Conservation (phyloP, 2,888 invertebrate species). For the Acanthopleura granulata region DNA sequence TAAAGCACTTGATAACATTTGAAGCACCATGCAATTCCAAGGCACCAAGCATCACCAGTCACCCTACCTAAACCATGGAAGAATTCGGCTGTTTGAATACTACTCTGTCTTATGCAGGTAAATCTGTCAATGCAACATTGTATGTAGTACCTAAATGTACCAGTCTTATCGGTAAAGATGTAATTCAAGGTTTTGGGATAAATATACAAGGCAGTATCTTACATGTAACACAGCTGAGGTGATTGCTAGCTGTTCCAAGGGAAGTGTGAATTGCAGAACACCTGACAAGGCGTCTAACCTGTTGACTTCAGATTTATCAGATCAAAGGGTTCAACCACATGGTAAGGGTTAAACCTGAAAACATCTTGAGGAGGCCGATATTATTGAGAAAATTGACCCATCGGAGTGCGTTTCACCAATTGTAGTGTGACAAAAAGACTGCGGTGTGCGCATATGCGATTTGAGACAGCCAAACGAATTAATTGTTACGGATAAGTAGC, state of each 20-base stretch:
- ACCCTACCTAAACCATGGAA: neutral
- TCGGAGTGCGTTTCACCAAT: conserved; percentile 9
- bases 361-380: conserved; percentile 5
- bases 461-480: conserved; percentile 24
- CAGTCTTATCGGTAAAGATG: neutral
- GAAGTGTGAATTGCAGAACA: neutral
- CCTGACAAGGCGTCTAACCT: neutral
- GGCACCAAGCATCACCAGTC: neutral
- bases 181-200: neutral
- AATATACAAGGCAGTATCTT: neutral
- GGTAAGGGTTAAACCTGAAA: neutral
- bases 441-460: conserved; percentile 26
- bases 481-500: conserved; percentile 21
- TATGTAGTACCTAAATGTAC: neutral
- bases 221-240: neutral
- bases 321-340: conserved; percentile 7
- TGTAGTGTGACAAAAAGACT: conserved; percentile 28
- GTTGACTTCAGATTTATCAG: neutral
- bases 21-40: neutral
- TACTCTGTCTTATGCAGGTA: neutral
- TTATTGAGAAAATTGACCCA: conserved; percentile 4
- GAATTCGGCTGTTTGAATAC: neutral
- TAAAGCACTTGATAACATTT: neutral
- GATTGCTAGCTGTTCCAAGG: too few relatives aligned
- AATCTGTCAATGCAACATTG: neutral